phyloP scores from a whole-genome alignment of 1,140 invertebrate genomes.

The Dermatophagoides farinae region DNA sequence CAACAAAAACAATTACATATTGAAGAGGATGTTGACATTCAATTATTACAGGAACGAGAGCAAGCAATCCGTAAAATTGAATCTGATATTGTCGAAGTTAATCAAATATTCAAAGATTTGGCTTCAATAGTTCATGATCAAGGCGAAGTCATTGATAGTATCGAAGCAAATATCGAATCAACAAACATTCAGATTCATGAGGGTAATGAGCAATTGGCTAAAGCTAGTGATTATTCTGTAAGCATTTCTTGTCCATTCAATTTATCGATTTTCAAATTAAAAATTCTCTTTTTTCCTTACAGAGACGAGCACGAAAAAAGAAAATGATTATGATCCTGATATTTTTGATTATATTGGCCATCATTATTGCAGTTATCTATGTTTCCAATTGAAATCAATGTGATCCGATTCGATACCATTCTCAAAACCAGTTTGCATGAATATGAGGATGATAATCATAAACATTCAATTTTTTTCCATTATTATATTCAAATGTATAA shows the following conservation, averaged over 20 bases:
- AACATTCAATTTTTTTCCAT: too few species aligned
- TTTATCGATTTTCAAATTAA: neutral
- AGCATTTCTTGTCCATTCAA: slow-evolving; percentile 17
- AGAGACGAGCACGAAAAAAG: slow-evolving; percentile 2
- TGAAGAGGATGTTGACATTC: slow-evolving; percentile 63
- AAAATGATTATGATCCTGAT: slow-evolving; percentile 5
- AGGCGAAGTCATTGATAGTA: slow-evolving; percentile 85
- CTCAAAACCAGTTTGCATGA: too few species aligned
- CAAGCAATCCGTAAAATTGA: slow-evolving; percentile 69
- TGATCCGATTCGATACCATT: too few species aligned
- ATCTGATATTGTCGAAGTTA: slow-evolving; percentile 80
- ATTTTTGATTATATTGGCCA: slow-evolving; percentile 3
- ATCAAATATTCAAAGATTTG: slow-evolving; percentile 94
- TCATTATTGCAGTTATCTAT: slow-evolving; percentile 13
- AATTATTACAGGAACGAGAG: slow-evolving; percentile 69
- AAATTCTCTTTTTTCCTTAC: neutral
- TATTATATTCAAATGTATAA: too few species aligned
- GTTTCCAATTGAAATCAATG: slow-evolving; percentile 17
- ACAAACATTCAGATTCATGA: slow-evolving; percentile 65
- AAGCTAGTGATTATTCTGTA: slow-evolving; percentile 59
- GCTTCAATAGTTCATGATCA: slow-evolving; percentile 90
- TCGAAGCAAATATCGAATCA: slow-evolving; percentile 82
- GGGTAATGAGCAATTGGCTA: slow-evolving; percentile 52
- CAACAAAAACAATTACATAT: slow-evolving; percentile 40
- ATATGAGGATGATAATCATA: too few species aligned